phyloP scores from a whole-genome alignment of 2,888 invertebrate species.

The Dolichopus griseipennis region DNA sequence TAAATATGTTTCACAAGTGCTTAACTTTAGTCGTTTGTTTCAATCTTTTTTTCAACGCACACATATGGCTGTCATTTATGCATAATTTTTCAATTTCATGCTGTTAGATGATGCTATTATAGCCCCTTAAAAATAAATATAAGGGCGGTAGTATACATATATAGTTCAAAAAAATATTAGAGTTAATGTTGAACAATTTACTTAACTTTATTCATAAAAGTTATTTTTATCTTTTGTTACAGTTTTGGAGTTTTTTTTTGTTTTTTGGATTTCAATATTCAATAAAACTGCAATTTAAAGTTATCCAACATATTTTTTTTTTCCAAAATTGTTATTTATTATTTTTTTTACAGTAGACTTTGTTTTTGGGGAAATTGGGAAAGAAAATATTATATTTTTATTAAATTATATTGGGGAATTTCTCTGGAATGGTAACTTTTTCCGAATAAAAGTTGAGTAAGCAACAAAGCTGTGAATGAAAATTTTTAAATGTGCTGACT shows the following conservation, averaged over 20 bases:
- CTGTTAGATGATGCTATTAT: not conserved
- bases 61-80: conserved; percentile 1
- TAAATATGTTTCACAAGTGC: conserved; percentile 6
- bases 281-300: conserved; percentile 6
- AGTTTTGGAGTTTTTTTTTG: not conserved
- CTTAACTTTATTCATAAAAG: not conserved
- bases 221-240: not conserved
- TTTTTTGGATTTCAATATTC: not conserved
- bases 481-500: too few species aligned
- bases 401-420: too few species aligned
- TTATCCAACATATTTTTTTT: not conserved
- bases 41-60: not conserved
- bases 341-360: too few species aligned
- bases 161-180: not conserved
- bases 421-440: too few species aligned
- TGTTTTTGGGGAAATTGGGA: too few species aligned
- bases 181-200: not conserved
- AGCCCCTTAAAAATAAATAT: not conserved
- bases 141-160: not conserved
- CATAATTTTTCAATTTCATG: conserved; percentile 6
- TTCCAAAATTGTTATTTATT: not conserved
- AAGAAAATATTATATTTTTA: too few species aligned
- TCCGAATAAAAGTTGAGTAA: too few species aligned
- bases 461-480: too few species aligned
- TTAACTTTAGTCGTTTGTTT: not conserved